A percentile compares a stretch with the other conserved stretches of the same genome.
Evolutionary conservation across 2,113 vertebrate species (phyloP).

Genomic region (Symphodus melops): DNA sequence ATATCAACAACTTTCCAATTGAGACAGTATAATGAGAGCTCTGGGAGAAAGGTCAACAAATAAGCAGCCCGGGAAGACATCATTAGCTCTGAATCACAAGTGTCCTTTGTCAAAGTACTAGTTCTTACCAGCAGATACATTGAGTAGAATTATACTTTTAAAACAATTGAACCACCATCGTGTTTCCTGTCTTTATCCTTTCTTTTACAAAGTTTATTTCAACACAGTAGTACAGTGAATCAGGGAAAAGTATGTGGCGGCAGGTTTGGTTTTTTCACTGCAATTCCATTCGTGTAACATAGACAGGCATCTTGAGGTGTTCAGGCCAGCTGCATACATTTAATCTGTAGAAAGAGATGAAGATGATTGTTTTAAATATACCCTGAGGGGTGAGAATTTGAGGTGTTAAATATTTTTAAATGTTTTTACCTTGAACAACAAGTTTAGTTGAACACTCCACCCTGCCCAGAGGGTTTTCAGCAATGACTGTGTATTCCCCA

Average conservation of each 20-base stretch:
- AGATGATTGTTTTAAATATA: neutral
- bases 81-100: neutral
- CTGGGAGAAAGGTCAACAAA: neutral
- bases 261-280: neutral
- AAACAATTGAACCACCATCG: neutral
- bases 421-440: conserved; percentile 81
- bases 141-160: neutral
- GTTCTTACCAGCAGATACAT: neutral
- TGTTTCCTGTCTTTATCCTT: neutral
- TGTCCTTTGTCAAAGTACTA: neutral
- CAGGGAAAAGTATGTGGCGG: neutral
- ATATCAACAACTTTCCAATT: neutral
- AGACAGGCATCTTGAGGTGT: neutral
- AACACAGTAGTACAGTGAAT: conserved; percentile 1
- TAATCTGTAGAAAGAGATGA: conserved; percentile 58
- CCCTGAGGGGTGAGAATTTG: neutral
- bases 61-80: conserved; percentile 7
- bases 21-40: neutral
- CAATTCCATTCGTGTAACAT: neutral
- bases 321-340: neutral
- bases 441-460: conserved; percentile 84
- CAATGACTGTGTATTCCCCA: conserved; percentile 85
- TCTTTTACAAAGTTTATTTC: neutral
- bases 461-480: conserved; percentile 84
- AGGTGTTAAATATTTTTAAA: neutral